Conservation (phyloP, 2,113 vertebrate species). For the Struthio camelus region DNA sequence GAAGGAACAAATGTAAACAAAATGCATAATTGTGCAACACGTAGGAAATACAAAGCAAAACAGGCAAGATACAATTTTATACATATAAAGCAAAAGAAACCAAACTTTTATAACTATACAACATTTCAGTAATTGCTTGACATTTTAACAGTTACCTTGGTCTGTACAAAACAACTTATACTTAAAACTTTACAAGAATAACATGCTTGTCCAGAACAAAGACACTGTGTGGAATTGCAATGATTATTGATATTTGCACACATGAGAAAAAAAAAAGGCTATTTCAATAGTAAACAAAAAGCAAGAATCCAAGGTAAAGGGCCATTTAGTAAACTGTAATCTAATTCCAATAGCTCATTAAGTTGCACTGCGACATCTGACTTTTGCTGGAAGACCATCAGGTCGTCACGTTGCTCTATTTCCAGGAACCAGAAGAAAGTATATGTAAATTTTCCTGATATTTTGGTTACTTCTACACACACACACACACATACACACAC, state of each 20-base stretch:
- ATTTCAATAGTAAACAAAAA: slow-evolving; percentile 57
- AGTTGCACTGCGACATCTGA: slow-evolving; percentile 41
- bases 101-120: slow-evolving; percentile 80
- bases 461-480: slow-evolving; percentile 17
- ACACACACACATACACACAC: neutral
- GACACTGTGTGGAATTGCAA: slow-evolving; percentile 74
- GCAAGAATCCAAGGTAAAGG: slow-evolving; percentile 54
- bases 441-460: slow-evolving; percentile 53
- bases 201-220: slow-evolving; percentile 83
- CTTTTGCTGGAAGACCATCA: slow-evolving; percentile 19
- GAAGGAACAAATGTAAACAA: slow-evolving; percentile 91
- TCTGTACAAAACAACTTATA: slow-evolving; percentile 84
- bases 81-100: slow-evolving; percentile 82
- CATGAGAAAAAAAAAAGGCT: slow-evolving; percentile 25
- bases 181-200: slow-evolving; percentile 80
- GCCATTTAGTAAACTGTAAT: slow-evolving; percentile 35
- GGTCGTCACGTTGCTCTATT: slow-evolving; percentile 43
- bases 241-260: slow-evolving; percentile 62
- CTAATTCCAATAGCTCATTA: slow-evolving; percentile 57
- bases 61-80: slow-evolving; percentile 84
- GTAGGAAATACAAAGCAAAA: slow-evolving; percentile 87
- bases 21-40: slow-evolving; percentile 88
- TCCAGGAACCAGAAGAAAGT: slow-evolving; percentile 55
- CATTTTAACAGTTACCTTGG: slow-evolving; percentile 81
- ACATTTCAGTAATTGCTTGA: slow-evolving; percentile 82